Evolutionary conservation across 2,797 vertebrate genomes (phyloP).

Genomic region (Hoplostethus mediterraneus): DNA sequence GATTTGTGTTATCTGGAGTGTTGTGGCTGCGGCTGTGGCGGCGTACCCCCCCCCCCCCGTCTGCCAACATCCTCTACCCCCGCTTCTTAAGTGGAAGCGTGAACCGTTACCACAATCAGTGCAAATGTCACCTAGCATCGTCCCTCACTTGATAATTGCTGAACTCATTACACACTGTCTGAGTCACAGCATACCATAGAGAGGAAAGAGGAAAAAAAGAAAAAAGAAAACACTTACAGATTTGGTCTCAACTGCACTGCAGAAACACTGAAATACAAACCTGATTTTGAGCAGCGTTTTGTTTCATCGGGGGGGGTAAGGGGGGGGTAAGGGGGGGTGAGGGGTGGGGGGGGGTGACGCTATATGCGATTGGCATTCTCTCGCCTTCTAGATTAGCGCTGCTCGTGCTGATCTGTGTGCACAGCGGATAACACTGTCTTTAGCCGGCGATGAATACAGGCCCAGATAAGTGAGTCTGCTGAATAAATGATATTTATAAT

Average conservation of each 20-base stretch:
- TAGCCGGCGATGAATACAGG: conserved; percentile 55
- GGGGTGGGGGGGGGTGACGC: background rate
- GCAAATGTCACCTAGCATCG: conserved; percentile 76
- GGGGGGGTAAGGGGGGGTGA: too few relatives aligned
- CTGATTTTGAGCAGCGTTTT: conserved; percentile 47
- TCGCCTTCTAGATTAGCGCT: conserved; percentile 22
- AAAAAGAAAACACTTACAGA: too few relatives aligned
- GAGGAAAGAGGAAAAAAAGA: background rate
- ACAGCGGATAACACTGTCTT: conserved; percentile 59
- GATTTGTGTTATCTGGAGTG: conserved; percentile 26
- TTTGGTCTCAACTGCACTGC: conserved; percentile 2
- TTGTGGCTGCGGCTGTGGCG: background rate
- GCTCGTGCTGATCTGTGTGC: conserved; percentile 41
- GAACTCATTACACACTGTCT: conserved; percentile 61
- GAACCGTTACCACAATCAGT: conserved; percentile 60
- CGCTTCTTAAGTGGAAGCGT: conserved; percentile 45
- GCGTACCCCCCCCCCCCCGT: background rate
- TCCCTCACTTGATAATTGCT: conserved; percentile 67
- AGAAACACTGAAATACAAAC: conserved; percentile 36
- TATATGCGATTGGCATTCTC: conserved; percentile 25
- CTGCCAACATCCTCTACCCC: conserved; percentile 32
- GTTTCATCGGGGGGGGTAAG: conserved; percentile 48
- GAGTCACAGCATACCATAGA: conserved; percentile 66
- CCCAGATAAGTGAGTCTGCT: conserved; percentile 60
- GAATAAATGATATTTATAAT: conserved; percentile 83